Evolutionary conservation across 2,113 vertebrate genomes (phyloP), one percentile per base, ranked within the genome.

Genomic region (Sorex fumeus): DNA sequence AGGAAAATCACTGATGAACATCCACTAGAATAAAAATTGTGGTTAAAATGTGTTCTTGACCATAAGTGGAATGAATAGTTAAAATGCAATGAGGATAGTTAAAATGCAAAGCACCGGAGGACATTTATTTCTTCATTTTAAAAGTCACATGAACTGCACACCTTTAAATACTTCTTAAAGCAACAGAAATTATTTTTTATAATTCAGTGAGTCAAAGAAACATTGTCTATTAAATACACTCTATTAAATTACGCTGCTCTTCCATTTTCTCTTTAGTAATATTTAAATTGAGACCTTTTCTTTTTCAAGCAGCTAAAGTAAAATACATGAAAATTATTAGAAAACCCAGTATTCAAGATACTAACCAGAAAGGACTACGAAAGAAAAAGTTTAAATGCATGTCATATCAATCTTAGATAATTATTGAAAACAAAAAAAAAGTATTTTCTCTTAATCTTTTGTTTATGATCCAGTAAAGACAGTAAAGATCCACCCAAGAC

Each of bases 1-100:
- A 80, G 9, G 88, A 91, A 93, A 85, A 62, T n/a, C 43, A 95
- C 36, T 91, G 82, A 93, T 82, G 8, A 71, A 47, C 0, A 80
- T 90, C 77, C 93, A 19, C 28, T 64, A 93, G 47, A 82, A 6
- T 90, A 86, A 77, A 13, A 67, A 50, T 11, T 64, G 11, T 84
- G 12, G 11, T 67, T 87, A 70, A 93, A 96, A 94, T 82, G 1
- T 5, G 84, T 71, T 88, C 15, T 93, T 88, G 9, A 50, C 0
- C 83, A 67, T 75, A 72, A 80, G 81, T 91, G 30, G 8, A 43
- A 4, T 84, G 9, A 67, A 84, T 53, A 87, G 8, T 34, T 78
- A 53, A 75, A 93, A 69, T 84, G 18, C 27, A 84, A 3, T 77
- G 67, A 91, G 9, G 2, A 1, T 77, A 30, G 47, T 32, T 18